A percentile compares a stretch with the other conserved stretches of the same genome.
phyloP scores from a whole-genome alignment of 2,888 invertebrate genomes.

The Cyclophora punctaria region DNA sequence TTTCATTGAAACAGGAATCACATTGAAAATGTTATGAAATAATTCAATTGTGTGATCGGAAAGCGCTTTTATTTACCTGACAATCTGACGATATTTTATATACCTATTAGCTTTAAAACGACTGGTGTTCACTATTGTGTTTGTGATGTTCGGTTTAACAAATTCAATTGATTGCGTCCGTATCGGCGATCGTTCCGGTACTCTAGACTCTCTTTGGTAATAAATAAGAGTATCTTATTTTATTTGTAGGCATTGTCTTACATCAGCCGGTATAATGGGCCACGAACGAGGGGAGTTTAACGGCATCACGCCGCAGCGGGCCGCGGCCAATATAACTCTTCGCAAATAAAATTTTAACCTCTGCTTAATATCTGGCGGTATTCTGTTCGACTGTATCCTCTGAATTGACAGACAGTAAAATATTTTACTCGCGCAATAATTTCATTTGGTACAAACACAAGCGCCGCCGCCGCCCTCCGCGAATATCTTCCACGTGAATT shows the following conservation, averaged over 20 bases:
- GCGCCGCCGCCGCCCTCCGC: slow-evolving; percentile 37
- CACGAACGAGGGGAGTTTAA: slow-evolving; percentile 49
- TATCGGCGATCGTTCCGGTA: slow-evolving; percentile 18
- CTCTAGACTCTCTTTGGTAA: slow-evolving; percentile 32
- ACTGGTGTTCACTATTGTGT: background rate
- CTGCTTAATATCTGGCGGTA: slow-evolving; percentile 66
- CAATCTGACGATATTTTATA: too few relatives aligned
- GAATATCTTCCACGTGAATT: slow-evolving; percentile 68
- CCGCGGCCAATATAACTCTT: slow-evolving; percentile 47
- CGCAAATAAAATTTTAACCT: slow-evolving; percentile 72
- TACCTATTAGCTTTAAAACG: too few relatives aligned
- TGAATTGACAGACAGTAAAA: slow-evolving; percentile 74
- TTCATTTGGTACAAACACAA: slow-evolving; percentile 72
- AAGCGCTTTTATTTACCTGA: too few relatives aligned
- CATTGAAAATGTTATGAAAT: background rate
- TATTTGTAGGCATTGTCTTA: slow-evolving; percentile 62
- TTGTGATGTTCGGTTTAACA: slow-evolving; percentile 23
- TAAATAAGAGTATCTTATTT: slow-evolving; percentile 57
- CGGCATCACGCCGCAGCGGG: slow-evolving; percentile 45
- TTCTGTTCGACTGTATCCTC: slow-evolving; percentile 44
- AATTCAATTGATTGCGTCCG: too few relatives aligned
- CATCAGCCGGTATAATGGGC: slow-evolving; percentile 48
- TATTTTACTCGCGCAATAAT: slow-evolving; percentile 72
- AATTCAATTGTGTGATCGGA: too few relatives aligned
- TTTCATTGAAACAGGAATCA: slow-evolving; percentile 10